These are phyloP conservation scores for Diuraphis noxia DNA, from an alignment of 1,140 invertebrate genomes.

Conservation along the genomic window DNA sequence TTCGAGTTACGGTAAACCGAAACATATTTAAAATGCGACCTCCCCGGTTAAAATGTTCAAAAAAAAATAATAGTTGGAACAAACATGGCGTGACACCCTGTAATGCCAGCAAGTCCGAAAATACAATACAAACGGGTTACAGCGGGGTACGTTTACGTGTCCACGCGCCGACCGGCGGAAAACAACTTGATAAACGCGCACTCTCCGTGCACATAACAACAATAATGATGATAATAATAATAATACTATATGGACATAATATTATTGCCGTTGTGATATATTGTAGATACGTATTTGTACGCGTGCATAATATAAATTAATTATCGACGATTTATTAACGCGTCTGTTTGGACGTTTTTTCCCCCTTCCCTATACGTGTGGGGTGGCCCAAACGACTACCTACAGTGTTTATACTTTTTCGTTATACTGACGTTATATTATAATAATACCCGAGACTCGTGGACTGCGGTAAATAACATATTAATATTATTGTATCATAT, in stretches of 20 bases:
- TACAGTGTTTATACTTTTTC: neutral
- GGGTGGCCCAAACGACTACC: neutral
- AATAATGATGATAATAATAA: neutral
- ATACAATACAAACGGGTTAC: neutral
- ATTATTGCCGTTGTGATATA: neutral
- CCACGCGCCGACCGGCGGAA: neutral
- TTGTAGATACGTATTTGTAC: neutral
- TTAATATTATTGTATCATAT: neutral
- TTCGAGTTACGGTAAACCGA: neutral
- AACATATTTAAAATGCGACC: neutral
- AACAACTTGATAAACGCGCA: neutral
- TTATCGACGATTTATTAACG: slow-evolving; percentile 36
- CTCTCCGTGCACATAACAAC: neutral
- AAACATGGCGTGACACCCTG: neutral
- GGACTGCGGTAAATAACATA: neutral
- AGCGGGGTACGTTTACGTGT: neutral
- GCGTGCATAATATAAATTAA: slow-evolving; percentile 10
- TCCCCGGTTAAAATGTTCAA: neutral
- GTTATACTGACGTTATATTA: neutral
- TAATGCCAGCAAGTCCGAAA: neutral
- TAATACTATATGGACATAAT: neutral
- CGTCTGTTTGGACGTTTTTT: neutral
- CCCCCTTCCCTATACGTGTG: neutral
- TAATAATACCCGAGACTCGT: neutral
- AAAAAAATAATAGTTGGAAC: neutral